Conservation (phyloP, 2,113 vertebrate genomes). For the Phalacrocorax brasilianus region DNA sequence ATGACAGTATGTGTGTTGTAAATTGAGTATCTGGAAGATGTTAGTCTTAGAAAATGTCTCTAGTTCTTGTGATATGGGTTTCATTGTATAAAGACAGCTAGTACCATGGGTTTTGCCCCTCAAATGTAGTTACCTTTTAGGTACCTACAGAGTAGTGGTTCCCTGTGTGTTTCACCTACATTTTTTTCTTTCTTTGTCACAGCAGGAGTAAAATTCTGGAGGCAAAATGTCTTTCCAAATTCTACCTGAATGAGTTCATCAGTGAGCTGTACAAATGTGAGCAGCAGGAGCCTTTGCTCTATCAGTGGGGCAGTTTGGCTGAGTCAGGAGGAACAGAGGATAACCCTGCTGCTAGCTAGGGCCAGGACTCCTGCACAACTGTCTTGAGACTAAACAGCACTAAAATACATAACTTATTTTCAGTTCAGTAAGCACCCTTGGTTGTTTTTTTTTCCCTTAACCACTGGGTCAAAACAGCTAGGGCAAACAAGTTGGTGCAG, state of each 20-base stretch:
- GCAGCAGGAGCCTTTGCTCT: neutral
- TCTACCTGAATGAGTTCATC: neutral
- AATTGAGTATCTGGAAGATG: neutral
- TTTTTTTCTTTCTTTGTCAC: neutral
- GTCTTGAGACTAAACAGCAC: neutral
- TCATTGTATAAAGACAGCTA: neutral
- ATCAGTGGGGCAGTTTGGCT: neutral
- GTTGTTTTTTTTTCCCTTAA: neutral
- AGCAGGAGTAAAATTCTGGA: neutral
- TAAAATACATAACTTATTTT: accelerated
- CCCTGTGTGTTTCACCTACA: neutral
- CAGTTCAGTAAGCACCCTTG: neutral
- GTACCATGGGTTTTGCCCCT: neutral
- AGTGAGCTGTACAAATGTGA: neutral
- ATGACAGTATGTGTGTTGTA: accelerated
- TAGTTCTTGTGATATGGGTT: neutral
- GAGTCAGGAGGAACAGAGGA: neutral
- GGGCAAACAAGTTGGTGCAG: neutral
- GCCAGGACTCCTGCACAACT: neutral
- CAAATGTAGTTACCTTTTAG: neutral
- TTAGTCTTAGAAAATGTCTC: neutral
- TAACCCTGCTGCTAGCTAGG: too few relatives aligned
- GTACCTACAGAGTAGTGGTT: too few relatives aligned
- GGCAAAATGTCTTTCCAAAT: neutral
- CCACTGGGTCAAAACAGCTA: neutral